Conservation (phyloP, 2,797 vertebrate species). For the Coluber constrictor region DNA sequence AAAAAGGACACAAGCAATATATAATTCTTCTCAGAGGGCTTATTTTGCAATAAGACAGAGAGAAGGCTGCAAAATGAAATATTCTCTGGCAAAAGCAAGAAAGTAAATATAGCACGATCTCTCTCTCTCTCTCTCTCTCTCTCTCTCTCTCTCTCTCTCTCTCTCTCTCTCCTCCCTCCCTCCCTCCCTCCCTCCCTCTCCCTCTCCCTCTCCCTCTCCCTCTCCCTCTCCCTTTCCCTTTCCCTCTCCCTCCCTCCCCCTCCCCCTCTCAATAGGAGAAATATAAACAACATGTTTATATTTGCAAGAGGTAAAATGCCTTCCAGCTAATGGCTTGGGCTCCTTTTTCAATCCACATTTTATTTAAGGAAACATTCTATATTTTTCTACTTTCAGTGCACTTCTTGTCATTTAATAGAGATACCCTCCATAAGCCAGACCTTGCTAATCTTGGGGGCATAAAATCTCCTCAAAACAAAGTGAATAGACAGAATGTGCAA, state of each 20-base stretch:
- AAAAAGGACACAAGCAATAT: background rate
- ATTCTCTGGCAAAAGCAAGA: background rate
- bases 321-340: background rate
- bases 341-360: background rate
- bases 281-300: background rate
- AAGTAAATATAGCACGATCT: accelerated
- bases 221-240: too few species aligned
- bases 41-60: background rate
- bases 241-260: accelerated
- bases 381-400: background rate
- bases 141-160: too few species aligned
- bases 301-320: background rate
- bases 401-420: background rate
- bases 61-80: background rate
- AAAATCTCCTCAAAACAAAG: slow-evolving; percentile 15
- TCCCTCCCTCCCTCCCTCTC: too few species aligned
- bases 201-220: background rate
- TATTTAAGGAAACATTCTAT: slow-evolving; percentile 20
- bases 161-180: too few species aligned
- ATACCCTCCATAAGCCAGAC: slow-evolving; percentile 8
- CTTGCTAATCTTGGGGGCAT: background rate
- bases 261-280: background rate
- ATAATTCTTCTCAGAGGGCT: background rate
- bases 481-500: background rate
- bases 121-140: background rate